Evolutionary conservation across 2,888 invertebrate species (phyloP).

Genomic region (Platypus cylindrus): DNA sequence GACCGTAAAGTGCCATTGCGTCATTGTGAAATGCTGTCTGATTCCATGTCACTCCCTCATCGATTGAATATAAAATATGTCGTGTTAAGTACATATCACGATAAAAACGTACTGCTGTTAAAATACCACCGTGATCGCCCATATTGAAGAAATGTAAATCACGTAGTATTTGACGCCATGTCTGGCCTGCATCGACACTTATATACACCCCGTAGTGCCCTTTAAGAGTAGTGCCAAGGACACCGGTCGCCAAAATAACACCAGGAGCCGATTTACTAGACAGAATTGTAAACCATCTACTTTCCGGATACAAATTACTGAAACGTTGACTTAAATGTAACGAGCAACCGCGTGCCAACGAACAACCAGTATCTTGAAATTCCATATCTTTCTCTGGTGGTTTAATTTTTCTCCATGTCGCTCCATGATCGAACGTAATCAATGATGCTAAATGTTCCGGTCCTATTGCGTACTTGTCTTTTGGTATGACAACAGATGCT

Average conservation of each 20-base stretch:
- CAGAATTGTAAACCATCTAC: slow-evolving; percentile 68
- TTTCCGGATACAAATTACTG: slow-evolving; percentile 68
- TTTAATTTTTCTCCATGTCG: slow-evolving; percentile 63
- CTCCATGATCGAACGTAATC: slow-evolving; percentile 80
- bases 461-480: slow-evolving; percentile 42
- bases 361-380: slow-evolving; percentile 55
- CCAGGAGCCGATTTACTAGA: slow-evolving; percentile 81
- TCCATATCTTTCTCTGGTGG: slow-evolving; percentile 58
- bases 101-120: slow-evolving; percentile 75
- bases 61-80: slow-evolving; percentile 69
- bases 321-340: slow-evolving; percentile 81
- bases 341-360: slow-evolving; percentile 56
- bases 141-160: slow-evolving; percentile 78
- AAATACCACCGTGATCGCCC: slow-evolving; percentile 82
- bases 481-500: slow-evolving; percentile 56
- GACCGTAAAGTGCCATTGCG: slow-evolving; percentile 71
- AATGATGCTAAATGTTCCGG: slow-evolving; percentile 66
- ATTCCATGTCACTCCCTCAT: slow-evolving; percentile 76
- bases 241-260: slow-evolving; percentile 75
- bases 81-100: slow-evolving; percentile 64
- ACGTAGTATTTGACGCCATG: slow-evolving; percentile 62
- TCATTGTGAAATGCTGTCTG: slow-evolving; percentile 54
- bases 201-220: slow-evolving; percentile 71
- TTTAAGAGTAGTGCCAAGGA: slow-evolving; percentile 63
- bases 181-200: slow-evolving; percentile 68